Percentiles rank a stretch among this genome's conserved stretches.
phyloP scores from a whole-genome alignment of 2,797 vertebrate species.

The Mormyrops attenuatus region DNA sequence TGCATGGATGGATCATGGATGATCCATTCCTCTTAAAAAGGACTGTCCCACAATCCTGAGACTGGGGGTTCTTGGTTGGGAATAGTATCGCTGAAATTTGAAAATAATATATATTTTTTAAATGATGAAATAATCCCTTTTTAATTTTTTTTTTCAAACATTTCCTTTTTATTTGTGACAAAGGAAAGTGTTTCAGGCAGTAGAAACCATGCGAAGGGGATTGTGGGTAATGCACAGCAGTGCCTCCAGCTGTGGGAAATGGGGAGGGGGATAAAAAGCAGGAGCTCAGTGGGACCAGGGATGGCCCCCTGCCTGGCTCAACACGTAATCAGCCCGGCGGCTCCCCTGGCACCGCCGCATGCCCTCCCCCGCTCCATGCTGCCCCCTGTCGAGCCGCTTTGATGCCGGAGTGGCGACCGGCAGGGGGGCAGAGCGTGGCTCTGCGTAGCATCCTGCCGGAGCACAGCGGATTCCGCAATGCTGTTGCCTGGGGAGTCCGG shows the following conservation, averaged over 20 bases:
- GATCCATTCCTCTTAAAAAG: neutral
- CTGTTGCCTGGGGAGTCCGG: neutral
- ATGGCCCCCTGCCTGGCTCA: slow-evolving; percentile 51
- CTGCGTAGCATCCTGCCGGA: slow-evolving; percentile 19
- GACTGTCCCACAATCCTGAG: neutral
- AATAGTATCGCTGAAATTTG: neutral
- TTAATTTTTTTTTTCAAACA: neutral
- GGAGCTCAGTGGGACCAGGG: slow-evolving; percentile 36
- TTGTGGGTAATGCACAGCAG: neutral
- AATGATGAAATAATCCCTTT: neutral
- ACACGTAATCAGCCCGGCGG: slow-evolving; percentile 48
- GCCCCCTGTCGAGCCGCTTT: slow-evolving; percentile 32
- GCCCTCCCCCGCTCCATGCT: slow-evolving; percentile 35
- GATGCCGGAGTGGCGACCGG: slow-evolving; percentile 22
- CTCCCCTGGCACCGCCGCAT: slow-evolving; percentile 39
- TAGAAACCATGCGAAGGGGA: neutral
- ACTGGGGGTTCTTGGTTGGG: neutral
- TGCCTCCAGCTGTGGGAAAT: neutral
- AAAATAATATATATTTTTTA: neutral
- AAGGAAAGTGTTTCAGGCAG: neutral
- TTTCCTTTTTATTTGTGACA: neutral
- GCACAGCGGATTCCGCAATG: neutral
- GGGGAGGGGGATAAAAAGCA: slow-evolving; percentile 28
- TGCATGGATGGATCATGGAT: neutral
- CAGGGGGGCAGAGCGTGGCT: neutral